Evolutionary conservation across 2,797 vertebrate species (phyloP), one percentile per base, ranked within the genome.

Genomic region (Xiphorhynchus erythropygius): DNA sequence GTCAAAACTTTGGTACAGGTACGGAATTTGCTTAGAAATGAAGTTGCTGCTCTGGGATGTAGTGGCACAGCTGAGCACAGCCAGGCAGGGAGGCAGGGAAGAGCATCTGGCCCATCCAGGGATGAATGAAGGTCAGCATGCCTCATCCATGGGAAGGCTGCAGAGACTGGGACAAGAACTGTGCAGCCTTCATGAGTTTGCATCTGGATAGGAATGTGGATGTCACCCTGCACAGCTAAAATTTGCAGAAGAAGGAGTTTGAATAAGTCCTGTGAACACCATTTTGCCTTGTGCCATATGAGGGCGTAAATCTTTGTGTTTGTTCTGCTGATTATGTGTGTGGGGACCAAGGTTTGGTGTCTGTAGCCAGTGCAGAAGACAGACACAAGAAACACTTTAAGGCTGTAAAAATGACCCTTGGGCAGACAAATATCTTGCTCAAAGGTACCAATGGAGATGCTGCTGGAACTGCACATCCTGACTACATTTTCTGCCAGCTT

Each of bases 341-440:
- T 6, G 55, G 22, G 50, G 55, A 65, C 37, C 3, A 1, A 42
- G 17, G 11, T 28, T 62, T 47, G 23, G 28, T 70, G 27, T 30
- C 0, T 0, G 19, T 35, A 82, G 37, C 19, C 74, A 78, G 63
- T 0, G 0, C 64, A 44, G 37, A 53, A 87, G 11, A 53, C 39
- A 67, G 27, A 41, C 22, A 42, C 8, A 23, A 62, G 69, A 63
- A 49, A 4, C 0, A 2, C 3, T 30, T 79, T 28, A 50, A 84
- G 71, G 60, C 42, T 47, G 18, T 41, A 65, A 76, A 87, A 89
- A 57, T 47, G 2, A 32, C 44, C 50, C 64, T 57, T 59, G 25
- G 18, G 47, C 19, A 85, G 64, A 74, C 2, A 4, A 69, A 87
- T 30, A 9, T 69, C 42, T 62, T 5, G 0, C 69, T 81, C n/a